phyloP scores from a whole-genome alignment of 2,113 vertebrate species.

The Dendrocopos noguchii region DNA sequence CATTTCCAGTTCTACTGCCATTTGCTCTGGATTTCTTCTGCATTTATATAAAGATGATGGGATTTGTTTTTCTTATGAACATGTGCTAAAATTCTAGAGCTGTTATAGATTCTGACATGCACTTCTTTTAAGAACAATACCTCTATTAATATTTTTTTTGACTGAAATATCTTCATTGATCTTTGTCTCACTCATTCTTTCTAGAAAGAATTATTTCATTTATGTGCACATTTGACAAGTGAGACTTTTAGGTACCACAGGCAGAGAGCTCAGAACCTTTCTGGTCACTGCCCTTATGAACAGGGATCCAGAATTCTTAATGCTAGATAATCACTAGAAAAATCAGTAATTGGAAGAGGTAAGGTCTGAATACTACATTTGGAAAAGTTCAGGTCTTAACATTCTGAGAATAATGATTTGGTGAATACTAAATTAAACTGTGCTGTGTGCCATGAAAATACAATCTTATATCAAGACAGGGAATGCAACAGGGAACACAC shows the following conservation, averaged over 20 bases:
- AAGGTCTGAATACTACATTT: background rate
- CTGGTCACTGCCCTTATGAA: background rate
- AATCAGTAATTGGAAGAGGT: rapidly evolving
- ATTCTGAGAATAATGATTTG: background rate
- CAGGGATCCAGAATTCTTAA: background rate
- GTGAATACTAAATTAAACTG: background rate
- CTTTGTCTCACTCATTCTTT: background rate
- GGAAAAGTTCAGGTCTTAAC: background rate
- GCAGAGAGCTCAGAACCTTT: background rate
- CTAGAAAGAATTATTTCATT: background rate
- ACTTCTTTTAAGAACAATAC: background rate
- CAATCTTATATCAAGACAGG: background rate
- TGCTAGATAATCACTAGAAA: background rate
- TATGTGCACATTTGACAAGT: background rate
- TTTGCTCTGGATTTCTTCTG: background rate
- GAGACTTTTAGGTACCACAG: background rate
- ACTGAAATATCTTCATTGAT: background rate
- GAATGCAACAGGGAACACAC: background rate
- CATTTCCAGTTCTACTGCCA: background rate
- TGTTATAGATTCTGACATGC: background rate
- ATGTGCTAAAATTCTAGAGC: background rate
- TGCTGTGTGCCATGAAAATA: background rate
- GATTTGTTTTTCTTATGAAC: background rate
- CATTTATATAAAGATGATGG: background rate
- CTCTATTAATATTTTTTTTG: background rate